A percentile compares a stretch with the other conserved stretches of the same genome.
phyloP scores from a whole-genome alignment of 2,888 invertebrate species.

The Gastrophysa polygoni region DNA sequence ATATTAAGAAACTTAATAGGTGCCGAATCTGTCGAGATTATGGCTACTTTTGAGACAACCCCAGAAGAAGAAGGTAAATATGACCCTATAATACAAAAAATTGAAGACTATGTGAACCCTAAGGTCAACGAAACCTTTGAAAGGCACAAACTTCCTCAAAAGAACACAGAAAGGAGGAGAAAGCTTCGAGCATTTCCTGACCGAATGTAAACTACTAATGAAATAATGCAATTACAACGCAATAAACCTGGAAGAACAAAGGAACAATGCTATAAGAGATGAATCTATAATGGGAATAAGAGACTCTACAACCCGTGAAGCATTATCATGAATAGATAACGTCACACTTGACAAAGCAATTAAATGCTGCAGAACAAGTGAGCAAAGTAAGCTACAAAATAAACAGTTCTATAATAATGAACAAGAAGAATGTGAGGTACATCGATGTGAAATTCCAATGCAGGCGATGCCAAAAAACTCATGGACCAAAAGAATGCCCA shows the following conservation, averaged over 20 bases:
- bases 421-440: neutral
- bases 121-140: too few relatives aligned
- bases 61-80: slow-evolving; percentile 15
- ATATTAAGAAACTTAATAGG: slow-evolving; percentile 37
- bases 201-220: too few relatives aligned
- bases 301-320: too few relatives aligned
- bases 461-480: slow-evolving; percentile 28
- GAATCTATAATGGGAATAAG: too few relatives aligned
- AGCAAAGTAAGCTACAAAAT: slow-evolving; percentile 33
- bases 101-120: too few relatives aligned
- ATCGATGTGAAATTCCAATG: slow-evolving; percentile 32
- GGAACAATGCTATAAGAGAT: too few relatives aligned
- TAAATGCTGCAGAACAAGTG: slow-evolving; percentile 36
- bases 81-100: too few relatives aligned
- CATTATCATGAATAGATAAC: slow-evolving; percentile 36
- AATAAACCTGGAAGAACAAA: too few relatives aligned
- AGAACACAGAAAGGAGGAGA: too few relatives aligned
- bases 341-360: slow-evolving; percentile 36
- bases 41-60: slow-evolving; percentile 26
- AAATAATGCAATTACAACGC: too few relatives aligned
- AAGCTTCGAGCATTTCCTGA: too few relatives aligned
- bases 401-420: slow-evolving; percentile 13
- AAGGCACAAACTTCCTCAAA: too few relatives aligned
- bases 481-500: slow-evolving; percentile 34
- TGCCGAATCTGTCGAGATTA: slow-evolving; percentile 33